A percentile compares a stretch with the other conserved stretches of the same genome.
Conservation (phyloP, 2,888 invertebrate genomes). For the Drosophila setosimentum region DNA sequence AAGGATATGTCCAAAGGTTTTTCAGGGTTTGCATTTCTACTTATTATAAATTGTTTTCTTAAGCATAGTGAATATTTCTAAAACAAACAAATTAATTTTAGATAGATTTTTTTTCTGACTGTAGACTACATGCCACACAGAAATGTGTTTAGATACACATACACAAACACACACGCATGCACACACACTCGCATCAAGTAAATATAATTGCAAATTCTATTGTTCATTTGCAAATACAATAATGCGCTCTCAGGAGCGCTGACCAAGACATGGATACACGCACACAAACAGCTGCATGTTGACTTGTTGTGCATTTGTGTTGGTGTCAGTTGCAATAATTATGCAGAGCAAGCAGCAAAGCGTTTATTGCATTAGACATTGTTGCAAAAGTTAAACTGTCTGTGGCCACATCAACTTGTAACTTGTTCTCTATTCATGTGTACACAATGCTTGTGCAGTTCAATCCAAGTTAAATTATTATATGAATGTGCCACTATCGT, state of each 20-base stretch:
- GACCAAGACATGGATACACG: conserved; percentile 1
- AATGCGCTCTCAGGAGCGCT: conserved; percentile 55
- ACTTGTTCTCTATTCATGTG: conserved; percentile 38
- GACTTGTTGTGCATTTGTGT: conserved; percentile 42
- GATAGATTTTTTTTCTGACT: no score
- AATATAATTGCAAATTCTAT: conserved; percentile 62
- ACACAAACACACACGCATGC: conserved; percentile 8
- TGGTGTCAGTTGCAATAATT: conserved; percentile 54
- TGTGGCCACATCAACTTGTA: conserved; percentile 68
- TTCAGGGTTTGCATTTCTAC: no score
- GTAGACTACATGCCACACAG: conserved; percentile 40
- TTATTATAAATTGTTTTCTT: no score
- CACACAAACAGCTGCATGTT: conserved; percentile 19
- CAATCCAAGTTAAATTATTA: conserved; percentile 21
- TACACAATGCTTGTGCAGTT: conserved; percentile 5
- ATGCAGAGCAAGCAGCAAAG: conserved; percentile 42
- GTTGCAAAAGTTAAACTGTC: conserved; percentile 74
- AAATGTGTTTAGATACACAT: conserved; percentile 14
- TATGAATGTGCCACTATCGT: not conserved
- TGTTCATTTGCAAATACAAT: conserved; percentile 63
- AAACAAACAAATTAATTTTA: no score
- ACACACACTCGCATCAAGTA: conserved; percentile 32
- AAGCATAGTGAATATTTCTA: no score
- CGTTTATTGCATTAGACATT: conserved; percentile 73
- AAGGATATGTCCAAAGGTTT: no score